Conservation (phyloP, 2,797 vertebrate species). For the Falco rusticolus region DNA sequence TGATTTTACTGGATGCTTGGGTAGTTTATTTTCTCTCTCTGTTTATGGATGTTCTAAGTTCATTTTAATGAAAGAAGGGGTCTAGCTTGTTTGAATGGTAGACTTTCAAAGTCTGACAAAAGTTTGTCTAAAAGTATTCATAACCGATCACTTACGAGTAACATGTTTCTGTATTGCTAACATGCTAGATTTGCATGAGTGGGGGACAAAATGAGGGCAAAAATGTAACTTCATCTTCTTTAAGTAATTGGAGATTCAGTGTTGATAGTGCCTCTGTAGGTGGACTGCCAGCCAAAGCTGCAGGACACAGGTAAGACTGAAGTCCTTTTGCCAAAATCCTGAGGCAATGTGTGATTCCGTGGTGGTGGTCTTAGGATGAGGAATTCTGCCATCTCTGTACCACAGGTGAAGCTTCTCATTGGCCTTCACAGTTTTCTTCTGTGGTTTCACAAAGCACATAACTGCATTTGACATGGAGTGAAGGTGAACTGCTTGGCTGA, state of each 20-base stretch:
- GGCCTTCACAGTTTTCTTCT: background rate
- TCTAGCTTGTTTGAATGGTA: background rate
- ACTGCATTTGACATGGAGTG: accelerated
- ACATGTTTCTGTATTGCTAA: background rate
- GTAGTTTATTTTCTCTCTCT: background rate
- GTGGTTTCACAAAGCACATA: background rate
- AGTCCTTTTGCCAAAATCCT: background rate
- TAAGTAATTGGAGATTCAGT: background rate
- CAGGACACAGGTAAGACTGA: background rate
- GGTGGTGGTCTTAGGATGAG: background rate
- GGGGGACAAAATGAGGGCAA: background rate
- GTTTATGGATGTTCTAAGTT: background rate
- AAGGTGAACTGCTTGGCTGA: background rate
- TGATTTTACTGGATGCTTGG: background rate
- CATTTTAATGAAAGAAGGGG: background rate
- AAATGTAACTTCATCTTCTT: background rate
- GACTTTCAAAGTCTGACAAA: background rate
- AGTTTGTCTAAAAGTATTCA: background rate
- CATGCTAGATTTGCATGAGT: background rate
- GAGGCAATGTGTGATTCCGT: accelerated
- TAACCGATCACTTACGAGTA: background rate
- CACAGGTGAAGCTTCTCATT: background rate
- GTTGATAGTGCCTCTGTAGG: background rate
- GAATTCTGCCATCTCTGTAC: background rate
- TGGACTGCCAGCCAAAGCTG: background rate